These are phyloP conservation scores for Dromius quadrimaculatus DNA, from an alignment of 2,888 invertebrate genomes.

Conservation along the genomic window DNA sequence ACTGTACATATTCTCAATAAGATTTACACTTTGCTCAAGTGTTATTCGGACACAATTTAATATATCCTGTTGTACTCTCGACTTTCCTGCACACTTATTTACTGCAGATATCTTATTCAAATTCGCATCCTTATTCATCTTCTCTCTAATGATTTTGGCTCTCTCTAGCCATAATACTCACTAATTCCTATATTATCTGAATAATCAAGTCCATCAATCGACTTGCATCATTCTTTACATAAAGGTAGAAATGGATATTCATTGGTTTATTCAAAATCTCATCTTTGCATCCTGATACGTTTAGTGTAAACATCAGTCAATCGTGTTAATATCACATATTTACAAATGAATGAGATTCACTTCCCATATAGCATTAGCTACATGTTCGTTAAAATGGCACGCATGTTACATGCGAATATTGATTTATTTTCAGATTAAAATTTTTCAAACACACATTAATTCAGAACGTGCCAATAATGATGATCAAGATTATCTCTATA, in stretches of 20 bases:
- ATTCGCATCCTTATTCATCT: too few species aligned
- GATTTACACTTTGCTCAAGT: neutral
- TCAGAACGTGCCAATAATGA: neutral
- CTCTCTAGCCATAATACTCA: too few species aligned
- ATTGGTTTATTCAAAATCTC: constrained; percentile 1
- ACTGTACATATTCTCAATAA: neutral
- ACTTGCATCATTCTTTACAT: too few species aligned
- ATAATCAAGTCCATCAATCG: too few species aligned
- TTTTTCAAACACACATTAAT: constrained; percentile 13
- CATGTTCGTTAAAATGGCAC: constrained; percentile 13
- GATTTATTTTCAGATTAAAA: constrained; percentile 16
- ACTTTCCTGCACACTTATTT: neutral
- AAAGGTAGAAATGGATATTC: too few species aligned
- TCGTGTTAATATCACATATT: constrained; percentile 20
- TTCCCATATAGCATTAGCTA: constrained; percentile 15
- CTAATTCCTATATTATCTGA: too few species aligned
- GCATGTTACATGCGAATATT: constrained; percentile 23
- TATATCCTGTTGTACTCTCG: neutral
- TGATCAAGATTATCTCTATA: neutral
- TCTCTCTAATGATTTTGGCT: too few species aligned
- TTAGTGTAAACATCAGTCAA: constrained; percentile 1
- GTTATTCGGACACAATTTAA: neutral
- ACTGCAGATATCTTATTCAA: too few species aligned
- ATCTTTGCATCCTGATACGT: neutral
- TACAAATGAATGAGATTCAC: constrained; percentile 1